Conservation (phyloP, 2,113 vertebrate genomes). For the Phainopepla nitens region DNA sequence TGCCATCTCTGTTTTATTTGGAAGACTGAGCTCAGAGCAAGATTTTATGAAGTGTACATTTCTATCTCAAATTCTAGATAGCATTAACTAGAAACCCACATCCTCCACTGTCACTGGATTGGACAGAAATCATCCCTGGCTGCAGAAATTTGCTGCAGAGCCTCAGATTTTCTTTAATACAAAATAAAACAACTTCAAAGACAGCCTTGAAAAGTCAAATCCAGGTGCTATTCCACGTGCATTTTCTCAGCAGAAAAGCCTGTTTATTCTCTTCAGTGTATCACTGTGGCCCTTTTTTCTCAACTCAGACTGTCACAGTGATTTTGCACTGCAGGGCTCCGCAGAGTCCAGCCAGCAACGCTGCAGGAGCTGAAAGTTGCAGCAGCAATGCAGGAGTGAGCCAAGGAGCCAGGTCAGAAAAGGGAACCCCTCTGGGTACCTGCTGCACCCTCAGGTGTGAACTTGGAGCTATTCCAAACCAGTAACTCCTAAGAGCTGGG, state of each 20-base stretch:
- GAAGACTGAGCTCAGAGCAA: neutral
- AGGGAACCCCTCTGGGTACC: neutral
- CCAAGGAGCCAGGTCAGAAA: neutral
- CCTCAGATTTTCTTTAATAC: neutral
- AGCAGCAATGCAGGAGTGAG: neutral
- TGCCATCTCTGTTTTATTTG: constrained; percentile 1
- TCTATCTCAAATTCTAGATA: neutral
- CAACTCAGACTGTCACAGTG: neutral
- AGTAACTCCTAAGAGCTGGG: neutral
- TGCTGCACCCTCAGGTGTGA: neutral
- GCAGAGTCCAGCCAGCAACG: neutral
- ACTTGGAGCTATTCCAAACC: neutral
- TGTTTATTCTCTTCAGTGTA: neutral
- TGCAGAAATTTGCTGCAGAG: constrained; percentile 24
- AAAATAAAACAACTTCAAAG: neutral
- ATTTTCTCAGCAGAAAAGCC: neutral
- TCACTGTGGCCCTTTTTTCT: neutral
- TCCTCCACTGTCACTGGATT: neutral
- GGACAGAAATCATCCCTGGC: constrained; percentile 6
- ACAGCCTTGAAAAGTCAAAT: neutral
- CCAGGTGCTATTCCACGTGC: neutral
- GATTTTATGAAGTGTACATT: neutral
- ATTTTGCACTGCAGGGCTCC: neutral
- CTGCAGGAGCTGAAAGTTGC: neutral
- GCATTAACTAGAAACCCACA: neutral